Conservation (phyloP, 2,888 invertebrate species). For the Altica lythri region DNA sequence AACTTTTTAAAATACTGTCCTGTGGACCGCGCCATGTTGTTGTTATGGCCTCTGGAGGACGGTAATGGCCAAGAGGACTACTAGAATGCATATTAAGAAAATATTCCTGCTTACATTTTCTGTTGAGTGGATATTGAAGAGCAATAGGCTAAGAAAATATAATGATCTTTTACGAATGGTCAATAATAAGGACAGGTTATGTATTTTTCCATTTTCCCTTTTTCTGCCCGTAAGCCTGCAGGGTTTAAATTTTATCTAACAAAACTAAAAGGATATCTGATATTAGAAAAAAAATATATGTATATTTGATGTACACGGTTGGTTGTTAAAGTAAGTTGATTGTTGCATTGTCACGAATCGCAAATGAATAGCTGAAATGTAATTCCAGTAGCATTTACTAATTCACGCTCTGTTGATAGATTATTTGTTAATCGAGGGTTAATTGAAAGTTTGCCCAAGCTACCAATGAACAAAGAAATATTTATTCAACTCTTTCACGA, state of each 20-base stretch:
- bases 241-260: too few relatives aligned
- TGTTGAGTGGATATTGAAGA: slow-evolving; percentile 30
- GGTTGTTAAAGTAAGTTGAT: slow-evolving; percentile 36
- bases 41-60: slow-evolving; percentile 52
- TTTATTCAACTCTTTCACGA: not conserved
- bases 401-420: slow-evolving; percentile 38
- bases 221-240: too few relatives aligned
- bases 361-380: slow-evolving; percentile 37
- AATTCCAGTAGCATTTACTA: slow-evolving; percentile 34
- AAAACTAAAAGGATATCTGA: too few relatives aligned
- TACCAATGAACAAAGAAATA: slow-evolving; percentile 19
- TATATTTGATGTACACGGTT: too few relatives aligned
- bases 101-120: slow-evolving; percentile 32
- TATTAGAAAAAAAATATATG: too few relatives aligned
- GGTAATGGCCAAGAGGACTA: slow-evolving; percentile 50
- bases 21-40: slow-evolving; percentile 36
- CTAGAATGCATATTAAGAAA: slow-evolving; percentile 46
- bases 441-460: slow-evolving; percentile 34
- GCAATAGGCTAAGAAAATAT: slow-evolving; percentile 27
- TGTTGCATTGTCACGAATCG: slow-evolving; percentile 34
- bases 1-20: slow-evolving; percentile 17
- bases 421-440: slow-evolving; percentile 38
- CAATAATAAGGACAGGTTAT: slow-evolving; percentile 19
- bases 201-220: slow-evolving; percentile 3
- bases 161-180: slow-evolving; percentile 26